Base-by-base conservation (phyloP, 2,113 vertebrate genomes). In the Limnothrissa miodon region DNA sequence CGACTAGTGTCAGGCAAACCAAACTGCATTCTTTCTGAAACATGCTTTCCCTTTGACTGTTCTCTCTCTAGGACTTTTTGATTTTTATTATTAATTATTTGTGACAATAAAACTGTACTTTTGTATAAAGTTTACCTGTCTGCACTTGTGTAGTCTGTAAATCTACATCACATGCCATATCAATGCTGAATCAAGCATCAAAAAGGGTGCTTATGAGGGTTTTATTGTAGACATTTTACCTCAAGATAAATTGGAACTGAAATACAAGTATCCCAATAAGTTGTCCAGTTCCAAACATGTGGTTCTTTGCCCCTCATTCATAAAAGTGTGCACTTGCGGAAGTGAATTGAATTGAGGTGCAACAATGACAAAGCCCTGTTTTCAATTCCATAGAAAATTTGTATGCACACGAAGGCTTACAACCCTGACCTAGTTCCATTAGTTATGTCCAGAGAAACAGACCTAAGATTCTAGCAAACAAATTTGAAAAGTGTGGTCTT, bases 91-190 rank as follows among this genome's bases (percentile, higher is more conserved):
- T 90, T 88, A 70, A 89, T 82, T 83, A 88, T 90, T 89, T 90
- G 88, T 91, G 89, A 87, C 85, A 90, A 90, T 91, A 90, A 83
- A 90, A 90, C 86, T 88, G 85, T 89, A 90, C 88, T 87, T 89
- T 91, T 90, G 83, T 89, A 90, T 89, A 85, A 90, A 87, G 59
- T 45, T 81, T 39, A 42, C n/a, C n/a, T 45, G 33, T 44, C 10
- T 74, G 48, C 51, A 62, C 48, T 39, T 45, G 10, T 15, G 80
- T 56, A 5, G 25, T 74, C 15, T 15, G 36, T 74, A 15, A 4
- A 17, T 74, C 13, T 19, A 36, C 33, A 15, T 21, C 3, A 21
- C 4, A 53, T 56, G 19, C 4, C 17, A 53, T 23, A 23, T 56
- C 3, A 4, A 23, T 56, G 21, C 5, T 23, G 4, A 19, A 56